Base-by-base conservation (phyloP, 2,888 invertebrate species). In the Caenorhabditis sulstoni region DNA sequence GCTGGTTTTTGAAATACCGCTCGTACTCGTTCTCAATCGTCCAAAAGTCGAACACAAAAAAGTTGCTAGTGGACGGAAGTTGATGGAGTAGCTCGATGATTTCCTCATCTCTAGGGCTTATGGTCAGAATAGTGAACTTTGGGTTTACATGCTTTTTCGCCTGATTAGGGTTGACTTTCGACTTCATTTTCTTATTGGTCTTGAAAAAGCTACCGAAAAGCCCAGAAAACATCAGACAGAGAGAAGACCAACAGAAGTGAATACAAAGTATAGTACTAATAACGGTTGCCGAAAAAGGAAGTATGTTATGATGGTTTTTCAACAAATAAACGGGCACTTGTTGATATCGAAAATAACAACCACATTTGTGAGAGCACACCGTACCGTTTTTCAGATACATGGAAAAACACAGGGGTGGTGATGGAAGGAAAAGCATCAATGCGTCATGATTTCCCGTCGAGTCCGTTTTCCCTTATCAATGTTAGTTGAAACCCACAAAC, bases 121-220 rank as follows among this genome's bases (percentile, higher is more conserved):
- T 64, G 0, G 67, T 59, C 0, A 83, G 77, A 8, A 81, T 41
- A 35, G 55, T 67, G 45, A 77, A 77, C 4, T 68, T 66, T 0
- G 79, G 76, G 41, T 81, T 81, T 20, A 79, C 65, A 7, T 73
- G 74, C 20, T 66, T 74, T 41, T 66, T 74, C 14, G 44, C 57
- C 35, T 50, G 11, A 23, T 64, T 64, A 0, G 73, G 64, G 8
- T 57, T 57, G 1, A 73, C 11, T 16, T 16, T 11, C 0, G 57
- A 55, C 2, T 29, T 39, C 14, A 57, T 58, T 20, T 57, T 57
- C 3, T 64, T 57, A 22, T 52, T 58, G 18, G n/a, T 3, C 44
- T 44, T 44, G 44, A 44, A 44, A 3, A 44, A 11, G 3, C 11
- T 29, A 5, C 29, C 29, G 29, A 44, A 11, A 44, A 44, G 11